Percentiles rank a stretch among this genome's conserved stretches.
phyloP scores from a whole-genome alignment of 1,140 invertebrate species.

The Drosophila murphyi region DNA sequence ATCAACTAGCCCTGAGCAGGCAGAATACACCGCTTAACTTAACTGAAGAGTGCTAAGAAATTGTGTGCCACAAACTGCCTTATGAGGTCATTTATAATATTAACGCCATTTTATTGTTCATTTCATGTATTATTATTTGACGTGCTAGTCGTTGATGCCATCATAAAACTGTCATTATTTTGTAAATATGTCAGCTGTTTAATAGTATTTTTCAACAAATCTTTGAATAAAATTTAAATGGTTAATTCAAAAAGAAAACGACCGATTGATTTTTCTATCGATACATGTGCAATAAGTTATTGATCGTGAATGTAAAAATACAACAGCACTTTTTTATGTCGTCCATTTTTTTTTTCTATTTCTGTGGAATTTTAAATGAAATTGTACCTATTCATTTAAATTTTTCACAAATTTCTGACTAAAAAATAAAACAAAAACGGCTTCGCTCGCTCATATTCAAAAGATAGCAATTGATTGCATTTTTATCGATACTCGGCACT shows the following conservation, averaged over 20 bases:
- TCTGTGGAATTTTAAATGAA: no score
- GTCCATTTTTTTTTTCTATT: no score
- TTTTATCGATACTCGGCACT: not conserved
- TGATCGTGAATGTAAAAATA: no score
- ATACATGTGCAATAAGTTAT: not conserved
- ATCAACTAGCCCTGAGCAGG: constrained; percentile 87
- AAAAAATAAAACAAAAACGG: no score
- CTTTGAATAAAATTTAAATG: constrained; percentile 42
- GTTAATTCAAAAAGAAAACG: constrained; percentile 1
- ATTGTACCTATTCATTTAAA: no score
- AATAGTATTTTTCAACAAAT: constrained; percentile 56
- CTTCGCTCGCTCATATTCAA: not conserved
- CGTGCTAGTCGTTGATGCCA: constrained; percentile 77
- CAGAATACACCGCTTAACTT: constrained; percentile 42
- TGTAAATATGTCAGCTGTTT: constrained; percentile 34
- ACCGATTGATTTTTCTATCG: constrained; percentile 3
- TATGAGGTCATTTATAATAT: constrained; percentile 37
- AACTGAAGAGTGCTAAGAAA: constrained; percentile 61
- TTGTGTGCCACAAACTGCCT: constrained; percentile 50
- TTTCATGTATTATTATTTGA: constrained; percentile 53
- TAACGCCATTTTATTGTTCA: constrained; percentile 56
- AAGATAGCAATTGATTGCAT: not conserved
- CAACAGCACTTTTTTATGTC: no score
- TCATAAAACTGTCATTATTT: constrained; percentile 56
- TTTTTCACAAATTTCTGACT: no score